Evolutionary conservation across 2,113 vertebrate genomes (phyloP), one percentile per base, ranked within the genome.

Genomic region (Pelmatolapia mariae): DNA sequence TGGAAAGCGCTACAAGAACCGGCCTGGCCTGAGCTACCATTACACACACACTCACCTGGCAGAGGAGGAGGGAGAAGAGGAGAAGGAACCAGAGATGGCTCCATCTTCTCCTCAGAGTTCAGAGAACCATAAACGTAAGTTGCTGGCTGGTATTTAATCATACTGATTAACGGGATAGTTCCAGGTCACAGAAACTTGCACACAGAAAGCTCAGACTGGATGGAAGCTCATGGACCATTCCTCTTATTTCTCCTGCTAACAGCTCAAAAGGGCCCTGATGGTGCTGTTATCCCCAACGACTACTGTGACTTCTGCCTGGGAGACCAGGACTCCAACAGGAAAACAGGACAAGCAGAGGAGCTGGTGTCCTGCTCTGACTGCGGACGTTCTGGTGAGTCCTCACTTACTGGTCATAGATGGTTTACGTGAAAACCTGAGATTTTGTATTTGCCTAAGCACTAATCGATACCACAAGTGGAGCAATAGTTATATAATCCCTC

Each of bases 251-350:
- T 80, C 15, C 52, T 80, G 47, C 31, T 80, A 89, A 78, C 96
- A 99, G 98, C 98, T 97, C 98, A 98, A 94, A 99, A 98, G 96
- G 98, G 96, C 91, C 96, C 98, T 10, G 98, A 99, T 1, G 98
- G 98, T 53, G 81, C 95, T 87, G 97, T 99, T 94, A 98, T 99
- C 95, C 98, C 99, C 94, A 99, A 99, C 92, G 98, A 99, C 96
- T 99, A 99, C 98, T 99, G 99, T 96, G 98, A 99, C 96, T 99
- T 99, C 97, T 99, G 99, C 95, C 96, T 99, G n/a, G 98, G 99
- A 52, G 98, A 98, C 93, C 98, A 98, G 63, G 98, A 96, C 91
- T 97, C 99, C 94, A 99, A 99, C 96, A 98, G 98, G 96, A 99
- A 99, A 96, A 99, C 98, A 4, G 98, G 99, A 38, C 97, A 97